Evolutionary conservation across 1,140 invertebrate genomes (phyloP).

Genomic region (Littorina saxatilis): DNA sequence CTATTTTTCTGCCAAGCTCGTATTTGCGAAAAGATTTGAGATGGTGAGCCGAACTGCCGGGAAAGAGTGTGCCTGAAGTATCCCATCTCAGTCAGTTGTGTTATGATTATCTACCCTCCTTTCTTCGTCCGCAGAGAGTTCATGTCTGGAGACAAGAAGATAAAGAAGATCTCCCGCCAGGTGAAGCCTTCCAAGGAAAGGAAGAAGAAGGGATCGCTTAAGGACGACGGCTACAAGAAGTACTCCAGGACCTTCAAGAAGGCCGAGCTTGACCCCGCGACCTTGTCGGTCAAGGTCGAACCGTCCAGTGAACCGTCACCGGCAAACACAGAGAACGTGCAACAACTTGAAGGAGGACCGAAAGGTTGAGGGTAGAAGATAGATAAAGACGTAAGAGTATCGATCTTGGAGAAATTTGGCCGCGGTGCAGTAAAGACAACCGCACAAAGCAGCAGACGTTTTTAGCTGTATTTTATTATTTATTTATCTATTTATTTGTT

Average conservation of each 20-base stretch:
- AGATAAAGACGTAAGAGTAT: neutral
- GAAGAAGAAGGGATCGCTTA: neutral
- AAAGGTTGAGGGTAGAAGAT: too few species aligned
- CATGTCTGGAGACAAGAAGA: slow-evolving; percentile 58
- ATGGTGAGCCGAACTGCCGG: neutral
- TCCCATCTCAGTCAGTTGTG: neutral
- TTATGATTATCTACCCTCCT: neutral
- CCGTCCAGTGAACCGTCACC: neutral
- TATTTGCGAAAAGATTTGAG: neutral
- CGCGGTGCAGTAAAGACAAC: neutral
- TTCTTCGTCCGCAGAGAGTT: slow-evolving; percentile 51
- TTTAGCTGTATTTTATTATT: neutral
- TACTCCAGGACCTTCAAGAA: slow-evolving; percentile 62
- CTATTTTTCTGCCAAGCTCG: neutral
- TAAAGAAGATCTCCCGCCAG: slow-evolving; percentile 55
- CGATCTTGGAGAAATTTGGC: neutral
- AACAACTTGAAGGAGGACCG: neutral
- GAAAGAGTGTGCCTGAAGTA: neutral
- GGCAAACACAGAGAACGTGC: neutral
- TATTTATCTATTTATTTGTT: too few species aligned
- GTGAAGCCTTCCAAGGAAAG: slow-evolving; percentile 27
- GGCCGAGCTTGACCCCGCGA: slow-evolving; percentile 54
- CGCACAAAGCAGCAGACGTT: neutral
- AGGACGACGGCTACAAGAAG: slow-evolving; percentile 43
- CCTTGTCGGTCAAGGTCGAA: slow-evolving; percentile 48